Evolutionary conservation across 2,113 vertebrate species (phyloP).

Genomic region (Pao palembangensis): DNA sequence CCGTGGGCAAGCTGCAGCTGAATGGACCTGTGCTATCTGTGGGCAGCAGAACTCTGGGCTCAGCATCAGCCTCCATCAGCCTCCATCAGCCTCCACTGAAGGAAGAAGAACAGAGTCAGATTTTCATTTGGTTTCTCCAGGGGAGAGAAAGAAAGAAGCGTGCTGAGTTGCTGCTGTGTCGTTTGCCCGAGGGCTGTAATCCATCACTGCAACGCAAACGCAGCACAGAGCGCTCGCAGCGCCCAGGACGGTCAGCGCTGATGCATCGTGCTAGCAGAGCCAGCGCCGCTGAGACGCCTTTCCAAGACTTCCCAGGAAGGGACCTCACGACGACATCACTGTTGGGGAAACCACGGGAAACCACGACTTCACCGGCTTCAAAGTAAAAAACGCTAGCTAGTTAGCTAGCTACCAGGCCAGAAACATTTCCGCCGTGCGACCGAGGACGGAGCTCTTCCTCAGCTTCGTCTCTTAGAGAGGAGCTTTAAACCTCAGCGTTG

Average conservation of each 20-base stretch:
- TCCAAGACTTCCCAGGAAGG: too few species aligned
- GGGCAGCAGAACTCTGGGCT: constrained; percentile 8
- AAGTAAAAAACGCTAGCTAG: too few species aligned
- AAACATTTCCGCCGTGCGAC: too few species aligned
- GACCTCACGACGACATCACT: too few species aligned
- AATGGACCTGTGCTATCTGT: constrained; percentile 37
- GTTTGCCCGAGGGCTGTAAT: constrained; percentile 57
- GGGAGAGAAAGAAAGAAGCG: constrained; percentile 29
- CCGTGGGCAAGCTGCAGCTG: constrained; percentile 25
- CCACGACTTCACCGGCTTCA: too few species aligned
- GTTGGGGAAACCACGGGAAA: too few species aligned
- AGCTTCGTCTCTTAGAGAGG: too few species aligned
- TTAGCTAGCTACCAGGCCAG: too few species aligned
- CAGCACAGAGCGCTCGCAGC: constrained; percentile 12
- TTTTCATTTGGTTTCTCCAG: constrained; percentile 60
- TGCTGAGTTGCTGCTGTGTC: constrained; percentile 42
- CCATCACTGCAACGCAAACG: constrained; percentile 51
- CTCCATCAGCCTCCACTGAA: constrained; percentile 45
- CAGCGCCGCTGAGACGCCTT: too few species aligned
- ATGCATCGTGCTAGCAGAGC: constrained; percentile 41
- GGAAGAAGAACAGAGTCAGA: constrained; percentile 51
- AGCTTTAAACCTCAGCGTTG: too few species aligned
- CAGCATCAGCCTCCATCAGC: constrained; percentile 34
- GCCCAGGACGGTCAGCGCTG: too few species aligned
- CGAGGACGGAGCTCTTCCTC: too few species aligned